Evolutionary conservation across 2,113 vertebrate species (phyloP).

Genomic region (Andinoacara biseriatus): DNA sequence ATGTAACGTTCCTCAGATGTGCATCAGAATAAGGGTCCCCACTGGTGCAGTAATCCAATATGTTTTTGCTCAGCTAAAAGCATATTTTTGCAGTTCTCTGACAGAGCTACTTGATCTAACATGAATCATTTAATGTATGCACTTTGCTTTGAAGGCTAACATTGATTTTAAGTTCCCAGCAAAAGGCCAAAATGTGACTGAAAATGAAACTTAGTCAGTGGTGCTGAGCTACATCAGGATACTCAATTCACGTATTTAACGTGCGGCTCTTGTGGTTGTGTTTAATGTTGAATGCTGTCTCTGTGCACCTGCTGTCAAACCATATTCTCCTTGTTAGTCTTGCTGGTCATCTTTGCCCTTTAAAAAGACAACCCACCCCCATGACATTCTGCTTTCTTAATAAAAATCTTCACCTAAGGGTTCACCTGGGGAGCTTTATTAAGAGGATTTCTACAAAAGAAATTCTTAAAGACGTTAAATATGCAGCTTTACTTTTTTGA

Average conservation of each 20-base stretch:
- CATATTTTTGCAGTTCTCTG: slow-evolving; percentile 49
- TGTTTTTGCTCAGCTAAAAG: slow-evolving; percentile 65
- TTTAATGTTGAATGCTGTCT: slow-evolving; percentile 63
- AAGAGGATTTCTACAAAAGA: neutral
- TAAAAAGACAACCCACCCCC: slow-evolving; percentile 53
- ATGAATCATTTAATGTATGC: slow-evolving; percentile 78
- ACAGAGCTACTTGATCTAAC: slow-evolving; percentile 68
- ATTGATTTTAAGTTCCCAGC: slow-evolving; percentile 76
- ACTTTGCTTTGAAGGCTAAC: slow-evolving; percentile 75
- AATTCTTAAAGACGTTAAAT: slow-evolving; percentile 25
- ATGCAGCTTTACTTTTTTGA: slow-evolving; percentile 17
- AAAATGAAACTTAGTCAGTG: slow-evolving; percentile 70
- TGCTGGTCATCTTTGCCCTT: slow-evolving; percentile 71
- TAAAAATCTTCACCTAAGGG: slow-evolving; percentile 31
- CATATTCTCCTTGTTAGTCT: slow-evolving; percentile 61
- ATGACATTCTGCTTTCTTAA: slow-evolving; percentile 63
- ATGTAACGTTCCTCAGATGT: slow-evolving; percentile 41
- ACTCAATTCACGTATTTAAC: slow-evolving; percentile 44
- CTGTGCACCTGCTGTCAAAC: slow-evolving; percentile 65
- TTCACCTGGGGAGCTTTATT: slow-evolving; percentile 28
- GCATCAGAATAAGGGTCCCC: slow-evolving; percentile 43
- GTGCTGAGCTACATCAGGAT: slow-evolving; percentile 43
- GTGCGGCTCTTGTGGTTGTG: slow-evolving; percentile 30
- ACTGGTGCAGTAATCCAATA: slow-evolving; percentile 47
- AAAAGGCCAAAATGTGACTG: slow-evolving; percentile 76